Percentiles rank a stretch among this genome's conserved stretches.
Evolutionary conservation across 2,113 vertebrate species (phyloP).

Genomic region (Nerophis ophidion): DNA sequence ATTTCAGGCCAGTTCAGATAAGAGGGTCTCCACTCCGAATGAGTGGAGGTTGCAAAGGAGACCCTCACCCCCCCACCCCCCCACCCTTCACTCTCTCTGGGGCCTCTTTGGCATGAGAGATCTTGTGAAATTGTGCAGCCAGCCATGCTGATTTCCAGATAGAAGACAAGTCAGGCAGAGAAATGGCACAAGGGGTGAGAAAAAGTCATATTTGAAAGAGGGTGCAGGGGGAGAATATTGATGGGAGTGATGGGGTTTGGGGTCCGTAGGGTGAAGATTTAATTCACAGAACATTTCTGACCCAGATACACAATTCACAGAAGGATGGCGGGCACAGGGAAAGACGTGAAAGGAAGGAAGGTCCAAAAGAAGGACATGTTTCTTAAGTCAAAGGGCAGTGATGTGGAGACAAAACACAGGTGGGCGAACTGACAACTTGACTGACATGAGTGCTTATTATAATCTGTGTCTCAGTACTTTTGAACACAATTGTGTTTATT

Average conservation of each 20-base stretch:
- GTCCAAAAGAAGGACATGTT: constrained; percentile 60
- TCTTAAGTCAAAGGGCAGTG: constrained; percentile 48
- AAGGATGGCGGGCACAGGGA: constrained; percentile 41
- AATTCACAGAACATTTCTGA: constrained; percentile 64
- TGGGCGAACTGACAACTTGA: neutral
- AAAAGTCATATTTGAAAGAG: constrained; percentile 56
- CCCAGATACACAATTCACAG: constrained; percentile 63
- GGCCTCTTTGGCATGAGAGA: constrained; percentile 57
- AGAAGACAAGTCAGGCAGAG: constrained; percentile 56
- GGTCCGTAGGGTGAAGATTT: constrained; percentile 45
- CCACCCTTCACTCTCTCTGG: constrained; percentile 40
- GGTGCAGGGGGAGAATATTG: constrained; percentile 53
- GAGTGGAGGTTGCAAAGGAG: constrained; percentile 39
- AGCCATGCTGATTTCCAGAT: constrained; percentile 56
- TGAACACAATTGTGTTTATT: no score
- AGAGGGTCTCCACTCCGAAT: constrained; percentile 42
- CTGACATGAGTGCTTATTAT: no score
- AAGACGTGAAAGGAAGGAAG: constrained; percentile 49
- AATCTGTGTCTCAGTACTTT: neutral
- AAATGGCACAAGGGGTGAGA: constrained; percentile 54
- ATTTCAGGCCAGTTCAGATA: constrained; percentile 52
- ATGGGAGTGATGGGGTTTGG: constrained; percentile 33
- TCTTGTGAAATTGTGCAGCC: constrained; percentile 61
- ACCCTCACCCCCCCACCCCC: constrained; percentile 26
- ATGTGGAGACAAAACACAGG: constrained; percentile 30